Conservation (phyloP, 2,797 vertebrate genomes). For the Malurus leucopterus region DNA sequence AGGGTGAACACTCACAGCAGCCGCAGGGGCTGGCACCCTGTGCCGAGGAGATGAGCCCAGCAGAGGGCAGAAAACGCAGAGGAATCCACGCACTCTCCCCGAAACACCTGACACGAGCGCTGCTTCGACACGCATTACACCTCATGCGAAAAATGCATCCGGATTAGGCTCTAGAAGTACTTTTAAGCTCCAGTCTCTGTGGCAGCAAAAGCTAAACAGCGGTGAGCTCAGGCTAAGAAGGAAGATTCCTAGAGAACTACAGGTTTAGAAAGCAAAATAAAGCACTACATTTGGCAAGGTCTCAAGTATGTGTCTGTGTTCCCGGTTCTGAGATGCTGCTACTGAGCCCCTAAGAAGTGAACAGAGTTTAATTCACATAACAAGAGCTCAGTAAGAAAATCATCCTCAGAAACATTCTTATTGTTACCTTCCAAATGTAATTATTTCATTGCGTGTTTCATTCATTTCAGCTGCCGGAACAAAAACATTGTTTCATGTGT, state of each 20-base stretch:
- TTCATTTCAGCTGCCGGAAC: not conserved
- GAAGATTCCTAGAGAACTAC: not conserved
- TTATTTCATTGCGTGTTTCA: not conserved
- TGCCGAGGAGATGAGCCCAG: slow-evolving; percentile 71
- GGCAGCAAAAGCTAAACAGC: not conserved
- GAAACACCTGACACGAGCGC: not conserved
- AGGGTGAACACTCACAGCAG: not conserved
- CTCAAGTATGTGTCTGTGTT: not conserved
- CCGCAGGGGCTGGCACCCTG: fast-evolving
- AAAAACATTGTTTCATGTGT: not conserved
- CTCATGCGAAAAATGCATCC: not conserved
- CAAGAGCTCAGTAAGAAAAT: not conserved
- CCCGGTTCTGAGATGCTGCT: not conserved
- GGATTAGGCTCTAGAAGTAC: not conserved
- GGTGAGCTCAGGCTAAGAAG: not conserved
- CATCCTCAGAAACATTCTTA: not conserved
- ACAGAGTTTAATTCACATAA: not conserved
- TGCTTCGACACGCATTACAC: not conserved
- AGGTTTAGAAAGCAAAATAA: not conserved
- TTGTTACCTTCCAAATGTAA: not conserved
- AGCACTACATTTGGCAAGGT: not conserved
- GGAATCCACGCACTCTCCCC: slow-evolving; percentile 69
- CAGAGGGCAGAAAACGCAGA: slow-evolving; percentile 56
- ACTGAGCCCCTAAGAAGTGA: not conserved
- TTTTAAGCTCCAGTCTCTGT: not conserved